Conservation (phyloP, 2,113 vertebrate genomes). For the Gavia stellata region DNA sequence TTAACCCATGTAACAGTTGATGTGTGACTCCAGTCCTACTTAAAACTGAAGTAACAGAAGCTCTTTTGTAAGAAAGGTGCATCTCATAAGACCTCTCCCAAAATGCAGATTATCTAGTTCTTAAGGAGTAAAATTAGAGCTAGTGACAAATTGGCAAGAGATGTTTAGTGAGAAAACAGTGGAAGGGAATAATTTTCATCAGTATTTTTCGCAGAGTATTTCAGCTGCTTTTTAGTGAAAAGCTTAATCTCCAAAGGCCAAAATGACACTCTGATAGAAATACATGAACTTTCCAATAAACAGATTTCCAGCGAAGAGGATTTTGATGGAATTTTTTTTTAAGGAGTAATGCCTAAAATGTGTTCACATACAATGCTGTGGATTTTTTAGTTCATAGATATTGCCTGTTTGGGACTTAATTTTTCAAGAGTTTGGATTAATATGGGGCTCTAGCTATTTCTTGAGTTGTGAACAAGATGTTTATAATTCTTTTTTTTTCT, state of each 20-base stretch:
- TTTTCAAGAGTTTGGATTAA: background rate
- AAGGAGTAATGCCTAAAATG: background rate
- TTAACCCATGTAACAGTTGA: background rate
- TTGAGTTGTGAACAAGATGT: background rate
- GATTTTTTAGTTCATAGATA: background rate
- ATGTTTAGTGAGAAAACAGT: background rate
- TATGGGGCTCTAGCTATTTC: background rate
- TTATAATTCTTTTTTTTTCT: background rate
- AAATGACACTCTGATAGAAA: background rate
- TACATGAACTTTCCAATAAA: background rate
- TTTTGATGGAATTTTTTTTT: background rate
- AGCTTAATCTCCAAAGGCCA: background rate
- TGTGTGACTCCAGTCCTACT: background rate
- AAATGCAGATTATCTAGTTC: background rate
- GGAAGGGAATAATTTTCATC: background rate
- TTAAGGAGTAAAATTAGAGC: background rate
- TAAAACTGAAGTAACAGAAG: background rate
- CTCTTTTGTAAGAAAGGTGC: background rate
- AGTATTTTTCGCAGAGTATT: background rate
- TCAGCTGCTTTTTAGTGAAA: background rate
- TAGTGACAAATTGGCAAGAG: background rate
- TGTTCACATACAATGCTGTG: background rate
- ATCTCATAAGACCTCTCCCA: background rate
- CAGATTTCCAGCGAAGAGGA: background rate
- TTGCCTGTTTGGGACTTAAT: background rate